Conservation (phyloP, 2,888 invertebrate genomes). For the Priocnemis perturbator region DNA sequence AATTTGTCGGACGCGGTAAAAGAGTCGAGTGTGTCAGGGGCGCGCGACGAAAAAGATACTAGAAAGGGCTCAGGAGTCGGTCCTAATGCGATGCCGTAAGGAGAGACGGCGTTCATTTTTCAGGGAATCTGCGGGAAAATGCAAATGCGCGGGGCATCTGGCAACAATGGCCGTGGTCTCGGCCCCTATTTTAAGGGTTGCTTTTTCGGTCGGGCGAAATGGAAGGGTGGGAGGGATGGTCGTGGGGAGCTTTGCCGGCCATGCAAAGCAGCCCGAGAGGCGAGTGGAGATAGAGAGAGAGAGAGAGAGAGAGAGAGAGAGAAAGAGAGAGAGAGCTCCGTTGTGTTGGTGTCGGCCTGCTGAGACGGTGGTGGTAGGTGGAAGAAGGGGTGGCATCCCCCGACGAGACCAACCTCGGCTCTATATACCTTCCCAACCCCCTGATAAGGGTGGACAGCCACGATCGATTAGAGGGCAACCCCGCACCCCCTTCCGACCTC, state of each 20-base stretch:
- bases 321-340: too few species aligned
- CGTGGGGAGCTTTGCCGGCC: conserved; percentile 66
- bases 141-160: conserved; percentile 75
- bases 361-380: conserved; percentile 33
- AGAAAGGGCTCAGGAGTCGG: conserved; percentile 43
- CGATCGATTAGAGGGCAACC: conserved; percentile 74
- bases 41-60: not conserved
- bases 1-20: too few species aligned
- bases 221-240: conserved; percentile 29
- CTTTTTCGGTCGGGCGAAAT: conserved; percentile 64
- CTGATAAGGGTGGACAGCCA: conserved; percentile 76
- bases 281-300: not conserved
- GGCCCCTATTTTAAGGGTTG: conserved; percentile 75
- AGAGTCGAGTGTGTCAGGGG: too few species aligned
- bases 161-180: conserved; percentile 75
- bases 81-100: conserved; percentile 50
- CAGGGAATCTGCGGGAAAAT: conserved; percentile 73
- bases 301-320: too few species aligned
- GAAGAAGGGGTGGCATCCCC: conserved; percentile 48
- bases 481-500: conserved; percentile 48
- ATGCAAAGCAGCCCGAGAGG: conserved; percentile 67
- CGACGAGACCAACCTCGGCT: conserved; percentile 58
- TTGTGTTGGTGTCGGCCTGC: too few species aligned
- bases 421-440: conserved; percentile 63
- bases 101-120: conserved; percentile 70